Conservation (phyloP, 2,888 invertebrate genomes). For the Ophraella communa region DNA sequence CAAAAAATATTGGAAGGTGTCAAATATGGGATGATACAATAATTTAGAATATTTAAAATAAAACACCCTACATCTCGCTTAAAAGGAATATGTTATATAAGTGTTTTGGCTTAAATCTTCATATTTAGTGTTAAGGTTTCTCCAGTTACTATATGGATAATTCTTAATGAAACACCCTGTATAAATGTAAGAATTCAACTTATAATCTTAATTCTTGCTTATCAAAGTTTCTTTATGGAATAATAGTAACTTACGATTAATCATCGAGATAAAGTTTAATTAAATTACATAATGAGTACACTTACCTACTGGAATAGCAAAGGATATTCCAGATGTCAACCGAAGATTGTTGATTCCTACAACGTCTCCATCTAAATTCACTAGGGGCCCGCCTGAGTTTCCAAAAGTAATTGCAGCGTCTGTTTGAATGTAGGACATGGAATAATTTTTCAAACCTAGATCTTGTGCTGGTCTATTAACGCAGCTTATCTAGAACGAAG, state of each 20-base stretch:
- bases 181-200: too few relatives aligned
- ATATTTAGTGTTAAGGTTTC: too few relatives aligned
- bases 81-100: too few relatives aligned
- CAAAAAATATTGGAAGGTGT: too few relatives aligned
- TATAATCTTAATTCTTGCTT: too few relatives aligned
- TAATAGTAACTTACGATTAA: background rate
- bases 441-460: conserved; percentile 66
- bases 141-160: too few relatives aligned
- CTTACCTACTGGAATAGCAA: conserved; percentile 83
- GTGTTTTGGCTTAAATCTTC: too few relatives aligned
- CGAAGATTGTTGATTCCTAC: conserved; percentile 95
- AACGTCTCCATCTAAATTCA: conserved; percentile 92
- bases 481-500: conserved; percentile 54
- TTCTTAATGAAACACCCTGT: too few relatives aligned
- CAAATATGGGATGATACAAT: too few relatives aligned
- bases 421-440: conserved; percentile 90
- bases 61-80: too few relatives aligned
- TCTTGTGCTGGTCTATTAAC: conserved; percentile 74
- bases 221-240: too few relatives aligned
- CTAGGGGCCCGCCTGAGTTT: conserved; percentile 93
- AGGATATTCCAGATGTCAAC: conserved; percentile 91
- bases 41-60: too few relatives aligned
- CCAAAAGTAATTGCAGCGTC: conserved; percentile 97
- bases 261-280: background rate
- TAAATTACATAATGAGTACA: conserved; percentile 7